A percentile compares a stretch with the other conserved stretches of the same genome.
phyloP scores from a whole-genome alignment of 2,113 vertebrate species.

The Erythrolamprus reginae region DNA sequence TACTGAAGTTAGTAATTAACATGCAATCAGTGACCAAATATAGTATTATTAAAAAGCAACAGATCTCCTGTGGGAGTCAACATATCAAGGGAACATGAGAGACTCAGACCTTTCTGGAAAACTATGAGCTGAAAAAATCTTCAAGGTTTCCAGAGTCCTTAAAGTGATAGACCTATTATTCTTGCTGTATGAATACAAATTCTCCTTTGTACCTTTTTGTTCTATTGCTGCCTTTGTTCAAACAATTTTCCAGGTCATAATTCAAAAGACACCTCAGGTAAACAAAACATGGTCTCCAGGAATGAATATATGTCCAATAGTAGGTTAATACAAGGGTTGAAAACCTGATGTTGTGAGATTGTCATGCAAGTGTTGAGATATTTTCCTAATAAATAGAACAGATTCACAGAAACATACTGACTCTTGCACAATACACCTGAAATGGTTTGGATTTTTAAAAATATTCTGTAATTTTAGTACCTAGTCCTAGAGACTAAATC shows the following conservation, averaged over 20 bases:
- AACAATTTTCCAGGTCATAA: not conserved
- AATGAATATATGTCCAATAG: not conserved
- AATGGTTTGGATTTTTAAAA: not conserved
- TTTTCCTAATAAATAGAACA: not conserved
- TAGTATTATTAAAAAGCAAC: not conserved
- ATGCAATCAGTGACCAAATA: not conserved
- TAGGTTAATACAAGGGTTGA: not conserved
- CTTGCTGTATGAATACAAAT: not conserved
- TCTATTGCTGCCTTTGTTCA: not conserved
- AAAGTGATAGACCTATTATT: not conserved
- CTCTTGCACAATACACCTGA: not conserved
- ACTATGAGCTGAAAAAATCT: not conserved
- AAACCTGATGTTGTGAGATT: not conserved
- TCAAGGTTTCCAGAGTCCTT: not conserved
- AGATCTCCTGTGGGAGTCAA: not conserved
- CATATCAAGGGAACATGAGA: not conserved
- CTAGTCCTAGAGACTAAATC: too few relatives aligned
- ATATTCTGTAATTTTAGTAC: too few relatives aligned
- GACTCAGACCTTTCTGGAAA: not conserved
- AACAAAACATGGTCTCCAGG: not conserved
- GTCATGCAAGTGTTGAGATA: not conserved
- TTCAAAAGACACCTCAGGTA: not conserved
- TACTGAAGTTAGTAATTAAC: not conserved
- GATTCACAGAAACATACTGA: not conserved
- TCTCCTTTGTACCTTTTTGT: not conserved